phyloP scores from a whole-genome alignment of 2,113 vertebrate genomes.

The Tor tambroides region DNA sequence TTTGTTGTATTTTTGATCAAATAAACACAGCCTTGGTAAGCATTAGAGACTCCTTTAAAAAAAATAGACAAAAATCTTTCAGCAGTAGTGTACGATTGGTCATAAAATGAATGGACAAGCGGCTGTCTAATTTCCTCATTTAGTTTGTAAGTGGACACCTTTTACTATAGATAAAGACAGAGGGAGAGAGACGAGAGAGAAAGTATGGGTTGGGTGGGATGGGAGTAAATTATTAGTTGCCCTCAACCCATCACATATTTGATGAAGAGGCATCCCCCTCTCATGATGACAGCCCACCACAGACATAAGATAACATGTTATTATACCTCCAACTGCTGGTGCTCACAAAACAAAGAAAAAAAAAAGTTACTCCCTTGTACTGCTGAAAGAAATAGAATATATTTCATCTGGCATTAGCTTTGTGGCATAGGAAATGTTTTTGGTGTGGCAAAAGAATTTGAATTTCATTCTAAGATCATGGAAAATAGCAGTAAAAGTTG shows the following conservation, averaged over 20 bases:
- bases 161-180: background rate
- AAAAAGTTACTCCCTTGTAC: slow-evolving; percentile 26
- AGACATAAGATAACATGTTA: slow-evolving; percentile 38
- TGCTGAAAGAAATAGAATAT: slow-evolving; percentile 53
- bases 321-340: slow-evolving; percentile 25
- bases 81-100: background rate
- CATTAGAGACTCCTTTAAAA: too few relatives aligned
- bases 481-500: slow-evolving; percentile 72
- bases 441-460: slow-evolving; percentile 65
- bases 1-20: too few relatives aligned
- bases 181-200: background rate
- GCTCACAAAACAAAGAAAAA: slow-evolving; percentile 32
- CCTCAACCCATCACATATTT: slow-evolving; percentile 10
- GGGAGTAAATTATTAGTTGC: slow-evolving; percentile 13
- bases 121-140: background rate
- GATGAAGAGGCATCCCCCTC: slow-evolving; percentile 12
- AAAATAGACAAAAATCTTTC: too few relatives aligned
- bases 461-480: slow-evolving; percentile 65
- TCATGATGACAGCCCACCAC: slow-evolving; percentile 12
- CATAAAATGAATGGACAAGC: background rate
- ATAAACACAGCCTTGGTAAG: too few relatives aligned
- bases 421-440: slow-evolving; percentile 67
- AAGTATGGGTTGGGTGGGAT: background rate
- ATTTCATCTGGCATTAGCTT: slow-evolving; percentile 62
- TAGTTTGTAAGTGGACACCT: background rate